phyloP scores from a whole-genome alignment of 92 coral and sea anemone species.

The Parazoanthus darwini region DNA sequence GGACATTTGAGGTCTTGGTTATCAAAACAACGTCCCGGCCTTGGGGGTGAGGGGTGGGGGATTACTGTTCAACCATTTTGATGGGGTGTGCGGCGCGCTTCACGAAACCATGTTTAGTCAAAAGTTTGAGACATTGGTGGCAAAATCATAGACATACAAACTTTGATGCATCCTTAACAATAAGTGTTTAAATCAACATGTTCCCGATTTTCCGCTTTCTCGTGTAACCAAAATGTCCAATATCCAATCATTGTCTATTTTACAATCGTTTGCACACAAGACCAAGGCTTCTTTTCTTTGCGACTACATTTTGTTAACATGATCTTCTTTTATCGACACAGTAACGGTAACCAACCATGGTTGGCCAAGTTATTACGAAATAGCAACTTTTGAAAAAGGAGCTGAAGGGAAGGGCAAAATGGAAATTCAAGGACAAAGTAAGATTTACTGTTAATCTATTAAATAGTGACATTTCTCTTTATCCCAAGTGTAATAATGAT shows the following conservation, averaged over 20 bases:
- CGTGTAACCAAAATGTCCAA: no score
- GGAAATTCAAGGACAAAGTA: slow-evolving; percentile 70
- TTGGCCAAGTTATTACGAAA: slow-evolving; percentile 39
- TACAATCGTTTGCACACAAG: not conserved
- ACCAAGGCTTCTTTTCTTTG: not conserved
- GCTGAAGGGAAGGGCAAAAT: slow-evolving; percentile 61
- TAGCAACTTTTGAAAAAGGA: slow-evolving; percentile 46
- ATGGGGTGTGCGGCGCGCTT: no score
- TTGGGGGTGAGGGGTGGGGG: no score
- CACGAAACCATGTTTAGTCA: no score
- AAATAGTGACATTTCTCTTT: not conserved
- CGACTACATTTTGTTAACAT: not conserved
- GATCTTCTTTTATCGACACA: not conserved
- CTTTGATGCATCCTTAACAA: no score
- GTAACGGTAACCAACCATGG: not conserved
- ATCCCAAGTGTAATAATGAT: not conserved
- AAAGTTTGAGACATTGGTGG: no score
- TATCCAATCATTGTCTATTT: not conserved
- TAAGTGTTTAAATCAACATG: not conserved
- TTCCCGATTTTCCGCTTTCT: not conserved
- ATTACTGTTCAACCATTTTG: no score
- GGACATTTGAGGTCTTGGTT: no score
- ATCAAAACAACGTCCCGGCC: no score
- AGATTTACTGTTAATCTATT: not conserved
- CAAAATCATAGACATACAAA: no score